These are phyloP conservation scores for Siniperca knerii DNA, from an alignment of 2,113 vertebrate species.

Conservation along the genomic window DNA sequence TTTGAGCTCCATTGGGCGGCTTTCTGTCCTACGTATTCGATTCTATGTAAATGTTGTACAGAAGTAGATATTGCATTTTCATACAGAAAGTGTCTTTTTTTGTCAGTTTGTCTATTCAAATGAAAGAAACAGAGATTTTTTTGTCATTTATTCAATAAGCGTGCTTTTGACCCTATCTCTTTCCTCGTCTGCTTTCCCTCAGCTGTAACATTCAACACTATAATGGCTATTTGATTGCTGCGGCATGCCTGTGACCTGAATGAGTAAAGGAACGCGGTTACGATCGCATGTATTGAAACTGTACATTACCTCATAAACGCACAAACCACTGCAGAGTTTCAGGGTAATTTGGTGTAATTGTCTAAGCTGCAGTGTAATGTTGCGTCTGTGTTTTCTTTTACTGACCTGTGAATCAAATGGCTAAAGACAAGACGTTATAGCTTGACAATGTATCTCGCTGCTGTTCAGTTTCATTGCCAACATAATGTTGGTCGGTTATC, in stretches of 20 bases:
- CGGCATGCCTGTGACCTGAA: slow-evolving; percentile 41
- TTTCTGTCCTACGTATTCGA: not conserved
- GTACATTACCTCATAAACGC: slow-evolving; percentile 70
- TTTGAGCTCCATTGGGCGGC: not conserved
- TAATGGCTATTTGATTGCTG: slow-evolving; percentile 72
- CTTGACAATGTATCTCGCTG: slow-evolving; percentile 37
- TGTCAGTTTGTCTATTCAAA: not conserved
- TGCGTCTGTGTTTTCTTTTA: slow-evolving; percentile 69
- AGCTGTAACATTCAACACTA: slow-evolving; percentile 30
- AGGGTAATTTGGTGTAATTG: slow-evolving; percentile 68
- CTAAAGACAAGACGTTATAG: slow-evolving; percentile 1
- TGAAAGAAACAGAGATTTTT: not conserved
- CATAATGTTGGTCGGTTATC: not conserved
- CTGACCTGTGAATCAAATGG: slow-evolving; percentile 45
- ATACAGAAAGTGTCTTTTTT: not conserved
- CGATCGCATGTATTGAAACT: slow-evolving; percentile 46
- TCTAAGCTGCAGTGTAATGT: slow-evolving; percentile 59
- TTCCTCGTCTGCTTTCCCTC: slow-evolving; percentile 53
- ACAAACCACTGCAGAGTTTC: slow-evolving; percentile 56
- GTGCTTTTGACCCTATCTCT: slow-evolving; percentile 16
- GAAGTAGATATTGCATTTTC: not conserved
- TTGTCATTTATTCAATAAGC: not conserved
- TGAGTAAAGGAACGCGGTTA: slow-evolving; percentile 19
- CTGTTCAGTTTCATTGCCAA: slow-evolving; percentile 59
- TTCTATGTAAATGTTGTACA: not conserved